Evolutionary conservation across 2,888 invertebrate species (phyloP).

Genomic region (Masnerella sp.): DNA sequence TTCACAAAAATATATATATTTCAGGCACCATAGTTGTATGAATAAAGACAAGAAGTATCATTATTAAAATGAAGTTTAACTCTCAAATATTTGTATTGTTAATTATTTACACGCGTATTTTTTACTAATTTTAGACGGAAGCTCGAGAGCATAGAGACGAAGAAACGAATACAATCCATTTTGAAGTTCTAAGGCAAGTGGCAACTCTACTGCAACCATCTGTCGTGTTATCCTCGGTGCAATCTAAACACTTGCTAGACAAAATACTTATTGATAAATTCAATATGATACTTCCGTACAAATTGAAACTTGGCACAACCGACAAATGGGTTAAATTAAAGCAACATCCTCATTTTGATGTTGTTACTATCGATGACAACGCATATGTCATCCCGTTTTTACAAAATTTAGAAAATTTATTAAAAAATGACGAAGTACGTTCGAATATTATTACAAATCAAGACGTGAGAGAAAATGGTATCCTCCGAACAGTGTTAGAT

Average conservation of each 20-base stretch:
- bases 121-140: neutral
- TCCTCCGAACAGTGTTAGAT: constrained; percentile 56
- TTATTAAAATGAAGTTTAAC: neutral
- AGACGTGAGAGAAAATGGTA: constrained; percentile 12
- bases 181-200: neutral
- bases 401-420: constrained; percentile 46
- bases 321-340: constrained; percentile 7
- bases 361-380: constrained; percentile 20
- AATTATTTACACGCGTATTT: neutral
- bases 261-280: constrained; percentile 15
- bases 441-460: constrained; percentile 43
- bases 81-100: neutral
- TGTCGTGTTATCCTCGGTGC: neutral
- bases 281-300: constrained; percentile 10
- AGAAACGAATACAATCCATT: neutral
- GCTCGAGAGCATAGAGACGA: neutral
- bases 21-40: too few relatives aligned
- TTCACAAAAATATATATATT: too few relatives aligned
- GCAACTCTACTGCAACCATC: neutral
- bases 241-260: constrained; percentile 6
- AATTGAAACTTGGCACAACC: constrained; percentile 3
- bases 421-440: constrained; percentile 49
- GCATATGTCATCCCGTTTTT: constrained; percentile 55
- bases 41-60: too few relatives aligned
- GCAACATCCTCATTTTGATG: neutral